Evolutionary conservation across 1,140 invertebrate genomes (phyloP).

Genomic region (Manduca sexta): DNA sequence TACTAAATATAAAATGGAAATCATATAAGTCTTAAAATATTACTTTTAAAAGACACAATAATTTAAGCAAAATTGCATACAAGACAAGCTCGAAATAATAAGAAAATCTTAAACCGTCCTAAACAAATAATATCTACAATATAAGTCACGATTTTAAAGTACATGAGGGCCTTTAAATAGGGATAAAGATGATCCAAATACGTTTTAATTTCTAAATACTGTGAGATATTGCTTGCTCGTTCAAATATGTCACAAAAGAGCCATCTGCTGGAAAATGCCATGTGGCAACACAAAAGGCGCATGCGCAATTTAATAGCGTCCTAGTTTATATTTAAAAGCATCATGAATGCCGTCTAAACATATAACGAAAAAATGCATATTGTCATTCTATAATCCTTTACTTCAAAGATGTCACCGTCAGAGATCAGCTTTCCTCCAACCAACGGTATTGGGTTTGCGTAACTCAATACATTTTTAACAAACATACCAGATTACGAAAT

Average conservation of each 20-base stretch:
- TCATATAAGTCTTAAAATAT: too few relatives aligned
- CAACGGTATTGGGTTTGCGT: conserved; percentile 68
- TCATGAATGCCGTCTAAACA: conserved; percentile 49
- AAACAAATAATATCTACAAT: too few relatives aligned
- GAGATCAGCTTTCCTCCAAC: conserved; percentile 65
- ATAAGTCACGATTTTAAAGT: not conserved
- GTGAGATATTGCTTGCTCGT: conserved; percentile 25
- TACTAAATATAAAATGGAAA: too few relatives aligned
- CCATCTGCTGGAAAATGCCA: conserved; percentile 66
- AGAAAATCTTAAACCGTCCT: too few relatives aligned
- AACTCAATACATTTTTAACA: conserved; percentile 48
- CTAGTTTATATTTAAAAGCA: conserved; percentile 59
- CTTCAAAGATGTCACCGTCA: conserved; percentile 65
- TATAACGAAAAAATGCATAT: conserved; percentile 56
- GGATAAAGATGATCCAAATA: not conserved
- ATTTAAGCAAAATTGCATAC: too few relatives aligned
- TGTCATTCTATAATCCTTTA: conserved; percentile 73
- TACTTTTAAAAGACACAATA: too few relatives aligned
- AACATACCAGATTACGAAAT: conserved; percentile 12
- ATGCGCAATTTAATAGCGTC: conserved; percentile 72
- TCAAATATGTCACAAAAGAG: conserved; percentile 39
- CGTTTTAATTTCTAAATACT: not conserved
- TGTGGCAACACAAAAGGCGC: conserved; percentile 61
- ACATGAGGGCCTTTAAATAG: not conserved
- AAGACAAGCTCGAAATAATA: too few relatives aligned